A percentile compares a stretch with the other conserved stretches of the same genome.
Evolutionary conservation across 2,888 invertebrate species (phyloP).

Genomic region (Hypomecis atomaria): DNA sequence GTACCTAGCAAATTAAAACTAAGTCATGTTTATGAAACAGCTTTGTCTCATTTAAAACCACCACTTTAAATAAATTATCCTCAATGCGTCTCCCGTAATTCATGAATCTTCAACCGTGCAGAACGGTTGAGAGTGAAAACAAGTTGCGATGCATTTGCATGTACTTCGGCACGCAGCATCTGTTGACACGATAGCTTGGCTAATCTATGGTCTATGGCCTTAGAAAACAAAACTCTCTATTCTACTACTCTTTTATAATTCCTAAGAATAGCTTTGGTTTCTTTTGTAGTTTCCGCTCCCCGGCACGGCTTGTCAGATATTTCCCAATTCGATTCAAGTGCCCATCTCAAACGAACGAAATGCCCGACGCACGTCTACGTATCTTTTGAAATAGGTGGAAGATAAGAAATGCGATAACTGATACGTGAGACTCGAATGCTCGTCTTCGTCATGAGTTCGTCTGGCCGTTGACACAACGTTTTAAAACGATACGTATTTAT

Average conservation of each 20-base stretch:
- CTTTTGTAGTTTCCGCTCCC: neutral
- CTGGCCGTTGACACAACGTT: conserved; percentile 16
- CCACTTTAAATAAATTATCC: too few species aligned
- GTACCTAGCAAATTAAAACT: too few species aligned
- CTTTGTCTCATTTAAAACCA: neutral
- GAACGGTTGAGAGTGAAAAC: conserved; percentile 39
- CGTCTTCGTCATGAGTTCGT: conserved; percentile 4
- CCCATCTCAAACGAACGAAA: neutral
- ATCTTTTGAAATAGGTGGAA: conserved; percentile 17
- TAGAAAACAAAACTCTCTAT: too few species aligned
- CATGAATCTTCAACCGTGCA: conserved; percentile 31
- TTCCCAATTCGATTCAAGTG: neutral
- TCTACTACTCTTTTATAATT: neutral
- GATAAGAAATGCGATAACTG: conserved; percentile 33
- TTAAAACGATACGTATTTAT: conserved; percentile 1
- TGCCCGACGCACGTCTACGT: neutral
- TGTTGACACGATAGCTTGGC: neutral
- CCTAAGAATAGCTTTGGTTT: neutral
- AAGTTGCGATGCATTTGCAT: conserved; percentile 29
- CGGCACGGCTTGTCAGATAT: neutral
- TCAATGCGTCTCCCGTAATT: conserved; percentile 17
- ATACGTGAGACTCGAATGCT: conserved; percentile 17
- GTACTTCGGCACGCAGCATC: conserved; percentile 10
- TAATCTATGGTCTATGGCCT: too few species aligned
- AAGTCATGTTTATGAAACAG: too few species aligned